Base-by-base conservation (phyloP, 2,797 vertebrate species). In the Sarcoramphus papa region DNA sequence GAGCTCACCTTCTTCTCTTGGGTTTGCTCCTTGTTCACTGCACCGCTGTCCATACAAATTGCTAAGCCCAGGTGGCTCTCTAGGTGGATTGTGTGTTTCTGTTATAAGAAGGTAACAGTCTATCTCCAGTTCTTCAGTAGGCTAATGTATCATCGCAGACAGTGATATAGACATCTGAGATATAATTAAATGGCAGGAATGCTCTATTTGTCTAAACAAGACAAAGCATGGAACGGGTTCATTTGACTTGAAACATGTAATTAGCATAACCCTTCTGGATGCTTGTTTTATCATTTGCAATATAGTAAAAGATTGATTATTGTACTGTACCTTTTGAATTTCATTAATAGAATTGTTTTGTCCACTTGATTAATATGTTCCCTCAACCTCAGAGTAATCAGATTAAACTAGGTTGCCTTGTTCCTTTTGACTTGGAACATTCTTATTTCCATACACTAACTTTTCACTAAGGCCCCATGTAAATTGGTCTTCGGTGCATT, bases 281-380 rank as follows among this genome's bases (percentile, higher is more conserved):
- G 96, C 95, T 97, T 96, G 96, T 95, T 97, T 93, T 97, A 96
- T 97, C 96, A 96, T 97, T 97, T 96, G 92, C 89, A 95, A 90
- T 97, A 95, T 47, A 95, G 95, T 53, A 76, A 95, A 93, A 97
- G 97, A 97, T 96, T 95, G 97, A 97, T 97, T 96, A 86, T 94
- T 3, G 43, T 92, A 45, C 90, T 96, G 88, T 97, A 97, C 93
- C 93, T 96, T 95, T 97, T 90, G 90, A 95, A 95, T 97, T 95
- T 97, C 95, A 93, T 97, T 97, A 97, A 97, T 91, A 92, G 95
- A 77, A 97, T 96, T 96, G 94, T 97, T 97, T 94, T 97, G 93
- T 94, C 97, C 57, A 17, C 84, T 97, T 97, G 97, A 97, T 97
- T 97, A 97, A 97, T 97, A 94, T 30, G 91, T 95, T 96, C 93